These are phyloP conservation scores for Crenuchus spilurus DNA, from an alignment of 2,797 vertebrate species.

Conservation along the genomic window DNA sequence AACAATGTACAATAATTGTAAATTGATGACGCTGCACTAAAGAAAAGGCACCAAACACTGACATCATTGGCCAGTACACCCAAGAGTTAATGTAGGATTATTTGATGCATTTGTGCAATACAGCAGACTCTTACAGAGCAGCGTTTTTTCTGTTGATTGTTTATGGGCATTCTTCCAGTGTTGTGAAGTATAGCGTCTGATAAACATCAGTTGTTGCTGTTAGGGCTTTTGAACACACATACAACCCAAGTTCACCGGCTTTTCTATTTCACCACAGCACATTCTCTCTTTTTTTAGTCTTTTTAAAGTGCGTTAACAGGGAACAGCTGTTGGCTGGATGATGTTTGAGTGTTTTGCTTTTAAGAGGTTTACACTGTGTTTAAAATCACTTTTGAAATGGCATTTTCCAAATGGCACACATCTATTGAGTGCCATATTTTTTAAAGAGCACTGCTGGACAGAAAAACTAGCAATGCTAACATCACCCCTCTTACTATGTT, in stretches of 20 bases:
- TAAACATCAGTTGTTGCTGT: slow-evolving; percentile 21
- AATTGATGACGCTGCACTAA: too few relatives aligned
- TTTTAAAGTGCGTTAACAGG: background rate
- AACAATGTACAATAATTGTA: too few relatives aligned
- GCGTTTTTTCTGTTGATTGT: slow-evolving; percentile 15
- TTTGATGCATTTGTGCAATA: too few relatives aligned
- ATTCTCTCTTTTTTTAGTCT: background rate
- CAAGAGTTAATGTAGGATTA: too few relatives aligned
- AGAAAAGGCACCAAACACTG: too few relatives aligned
- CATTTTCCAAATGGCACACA: background rate
- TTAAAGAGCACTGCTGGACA: background rate
- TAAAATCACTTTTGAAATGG: slow-evolving; percentile 4
- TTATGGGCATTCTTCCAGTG: slow-evolving; percentile 12
- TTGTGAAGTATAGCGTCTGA: background rate
- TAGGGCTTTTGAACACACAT: background rate
- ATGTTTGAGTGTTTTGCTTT: slow-evolving; percentile 5
- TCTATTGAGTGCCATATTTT: background rate
- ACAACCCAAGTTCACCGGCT: background rate
- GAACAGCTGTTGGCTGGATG: slow-evolving; percentile 28
- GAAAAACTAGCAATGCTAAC: background rate
- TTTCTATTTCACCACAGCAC: background rate
- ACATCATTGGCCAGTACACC: too few relatives aligned
- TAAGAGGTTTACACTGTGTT: slow-evolving; percentile 19
- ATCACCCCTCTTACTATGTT: background rate
- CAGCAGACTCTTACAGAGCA: too few relatives aligned